Base-by-base conservation (phyloP, 2,113 vertebrate genomes). In the Mastomys natalensis region DNA sequence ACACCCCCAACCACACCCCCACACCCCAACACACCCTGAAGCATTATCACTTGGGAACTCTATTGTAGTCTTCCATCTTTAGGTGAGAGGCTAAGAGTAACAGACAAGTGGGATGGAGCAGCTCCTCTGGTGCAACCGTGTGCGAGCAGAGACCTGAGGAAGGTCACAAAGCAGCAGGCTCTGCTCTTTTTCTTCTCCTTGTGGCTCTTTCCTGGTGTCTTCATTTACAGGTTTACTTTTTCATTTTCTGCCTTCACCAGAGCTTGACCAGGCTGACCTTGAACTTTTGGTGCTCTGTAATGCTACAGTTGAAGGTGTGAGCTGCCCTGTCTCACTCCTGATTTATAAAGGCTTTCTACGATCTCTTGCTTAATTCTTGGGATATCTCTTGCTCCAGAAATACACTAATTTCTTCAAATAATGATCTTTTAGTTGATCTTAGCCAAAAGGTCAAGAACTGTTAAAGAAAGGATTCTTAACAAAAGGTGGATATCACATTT, bases 321-420 rank as follows among this genome's bases (percentile, higher is more conserved):
- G 62, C 62, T 45, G 10, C 26, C 7, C 17, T 48, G 26, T 34
- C 7, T n/a, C 15, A 3, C 16, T 87, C 64, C 70, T 93, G 66
- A 76, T 78, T 90, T 58, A 55, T 1, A 80, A 87, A 19, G 37
- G 40, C 86, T 95, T 94, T 90, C 86, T 96, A 31, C 45, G 60
- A 92, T 85, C 34, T 96, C 68, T 73, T 94, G 43, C 72, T 91
- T 97, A 48, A 81, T 80, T 88, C 76, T 92, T 90, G 86, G 86
- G 43, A 64, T 78, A 77, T 90, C 34, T 96, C 87, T 62, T 94
- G 64, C 34, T 89, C 51, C 16, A 92, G 74, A 95, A 93, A 95
- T 95, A 93, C 31, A 74, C 45, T 91, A 82, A 81, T 88, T 85
- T 3, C 45, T 91, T 95, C 95, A 88, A 95, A 90, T 13, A 92